Evolutionary conservation across 2,113 vertebrate genomes (phyloP).

Genomic region (Hemicordylus capensis): DNA sequence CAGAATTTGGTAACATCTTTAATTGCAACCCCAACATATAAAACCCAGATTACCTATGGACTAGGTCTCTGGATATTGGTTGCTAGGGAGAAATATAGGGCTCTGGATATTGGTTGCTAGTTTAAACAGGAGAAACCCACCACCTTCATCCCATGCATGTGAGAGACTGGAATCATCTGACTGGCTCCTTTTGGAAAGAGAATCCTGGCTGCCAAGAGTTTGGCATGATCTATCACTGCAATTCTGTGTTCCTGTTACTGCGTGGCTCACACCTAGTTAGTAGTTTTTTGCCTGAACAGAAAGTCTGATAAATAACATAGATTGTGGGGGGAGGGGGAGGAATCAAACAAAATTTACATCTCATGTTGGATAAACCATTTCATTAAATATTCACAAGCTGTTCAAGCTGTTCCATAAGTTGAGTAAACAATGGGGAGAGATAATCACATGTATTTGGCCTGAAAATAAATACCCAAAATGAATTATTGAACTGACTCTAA

Average conservation of each 20-base stretch:
- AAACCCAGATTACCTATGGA: neutral
- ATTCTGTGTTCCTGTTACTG: neutral
- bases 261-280: neutral
- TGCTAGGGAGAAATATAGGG: neutral
- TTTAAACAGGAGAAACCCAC: neutral
- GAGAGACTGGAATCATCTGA: too few species aligned
- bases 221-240: neutral
- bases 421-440: slow-evolving; percentile 5
- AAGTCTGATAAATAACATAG: neutral
- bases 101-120: neutral
- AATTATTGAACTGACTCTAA: neutral
- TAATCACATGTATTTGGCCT: neutral
- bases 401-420: slow-evolving; percentile 1
- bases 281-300: neutral
- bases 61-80: neutral
- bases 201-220: neutral
- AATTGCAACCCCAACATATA: neutral
- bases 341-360: neutral
- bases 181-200: neutral
- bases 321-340: rapidly evolving
- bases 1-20: too few species aligned
- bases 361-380: neutral
- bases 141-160: neutral
- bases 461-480: neutral
- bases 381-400: slow-evolving; percentile 25